Percentiles rank a stretch among this genome's conserved stretches.
phyloP scores from a whole-genome alignment of 37 sponge, comb jelly and placozoan genomes.

The Geodia barretti region DNA sequence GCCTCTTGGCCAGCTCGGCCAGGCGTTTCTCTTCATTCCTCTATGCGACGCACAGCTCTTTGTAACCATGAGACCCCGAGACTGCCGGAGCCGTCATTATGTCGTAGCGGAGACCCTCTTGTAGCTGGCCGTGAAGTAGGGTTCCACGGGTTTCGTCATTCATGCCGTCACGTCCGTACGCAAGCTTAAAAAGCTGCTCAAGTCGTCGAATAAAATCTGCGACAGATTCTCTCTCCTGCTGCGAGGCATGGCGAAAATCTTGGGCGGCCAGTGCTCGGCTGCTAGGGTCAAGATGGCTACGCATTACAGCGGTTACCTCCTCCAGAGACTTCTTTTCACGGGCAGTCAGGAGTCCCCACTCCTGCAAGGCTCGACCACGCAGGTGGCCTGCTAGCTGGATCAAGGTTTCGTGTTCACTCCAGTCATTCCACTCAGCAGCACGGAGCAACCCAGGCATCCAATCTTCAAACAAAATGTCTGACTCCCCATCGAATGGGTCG shows the following conservation, averaged over 20 bases:
- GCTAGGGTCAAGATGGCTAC: conserved; percentile 42
- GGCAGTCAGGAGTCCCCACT: conserved; percentile 30
- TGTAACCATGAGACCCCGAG: conserved; percentile 25
- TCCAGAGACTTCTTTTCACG: conserved; percentile 3
- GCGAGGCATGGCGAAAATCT: conserved; percentile 53
- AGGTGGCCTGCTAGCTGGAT: conserved; percentile 59
- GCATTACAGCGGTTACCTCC: conserved; percentile 5
- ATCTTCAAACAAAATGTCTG: conserved; percentile 27
- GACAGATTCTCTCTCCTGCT: conserved; percentile 33
- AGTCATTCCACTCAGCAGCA: conserved; percentile 53
- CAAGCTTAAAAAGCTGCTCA: conserved; percentile 37
- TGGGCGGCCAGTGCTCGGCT: conserved; percentile 47
- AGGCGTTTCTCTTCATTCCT: conserved; percentile 41
- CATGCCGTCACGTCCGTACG: conserved; percentile 47
- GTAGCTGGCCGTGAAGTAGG: conserved; percentile 33
- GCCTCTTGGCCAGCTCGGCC: conserved; percentile 24
- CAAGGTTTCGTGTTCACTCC: conserved; percentile 42
- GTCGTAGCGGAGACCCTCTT: conserved; percentile 21
- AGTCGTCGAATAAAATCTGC: conserved; percentile 34
- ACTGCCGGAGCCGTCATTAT: conserved; percentile 29
- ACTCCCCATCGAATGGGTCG: conserved; percentile 44
- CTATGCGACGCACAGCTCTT: conserved; percentile 36
- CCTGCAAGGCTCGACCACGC: conserved; percentile 39
- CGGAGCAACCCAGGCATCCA: conserved; percentile 43
- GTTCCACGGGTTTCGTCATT: conserved; percentile 31